A percentile compares a stretch with the other conserved stretches of the same genome.
These are phyloP conservation scores for Ramazzottius varieornatus DNA, from an alignment of 2,888 invertebrate genomes.

Conservation along the genomic window DNA sequence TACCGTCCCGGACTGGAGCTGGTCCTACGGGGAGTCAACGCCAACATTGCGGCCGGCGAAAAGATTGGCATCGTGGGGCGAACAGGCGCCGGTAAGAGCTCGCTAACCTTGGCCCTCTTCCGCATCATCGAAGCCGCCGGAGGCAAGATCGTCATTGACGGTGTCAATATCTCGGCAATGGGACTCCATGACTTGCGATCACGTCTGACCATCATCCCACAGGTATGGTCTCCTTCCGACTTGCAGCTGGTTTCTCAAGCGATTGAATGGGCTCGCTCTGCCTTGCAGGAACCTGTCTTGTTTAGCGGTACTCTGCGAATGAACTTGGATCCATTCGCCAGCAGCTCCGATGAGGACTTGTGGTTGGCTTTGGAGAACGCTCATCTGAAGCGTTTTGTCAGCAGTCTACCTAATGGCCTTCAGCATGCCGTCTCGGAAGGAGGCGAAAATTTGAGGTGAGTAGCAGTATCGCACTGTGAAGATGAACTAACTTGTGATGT, in stretches of 20 bases:
- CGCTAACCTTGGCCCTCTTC: slow-evolving; percentile 16
- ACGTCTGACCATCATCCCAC: slow-evolving; percentile 19
- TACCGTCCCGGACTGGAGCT: slow-evolving; percentile 9
- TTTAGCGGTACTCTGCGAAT: slow-evolving; percentile 68
- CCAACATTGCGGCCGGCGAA: slow-evolving; percentile 7
- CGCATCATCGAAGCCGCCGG: slow-evolving; percentile 15
- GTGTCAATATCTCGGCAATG: slow-evolving; percentile 14
- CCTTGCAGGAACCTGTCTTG: slow-evolving; percentile 61
- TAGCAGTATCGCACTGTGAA: not conserved
- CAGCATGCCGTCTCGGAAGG: slow-evolving; percentile 63
- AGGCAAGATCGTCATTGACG: slow-evolving; percentile 16
- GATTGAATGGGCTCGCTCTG: not conserved
- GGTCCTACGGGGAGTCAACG: slow-evolving; percentile 8
- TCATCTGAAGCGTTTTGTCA: slow-evolving; percentile 58
- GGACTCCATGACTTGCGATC: slow-evolving; percentile 17
- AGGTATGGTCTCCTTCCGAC: slow-evolving; percentile 12
- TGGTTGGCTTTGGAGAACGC: slow-evolving; percentile 69
- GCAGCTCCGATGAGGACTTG: slow-evolving; percentile 47
- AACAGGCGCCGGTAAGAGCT: slow-evolving; percentile 14
- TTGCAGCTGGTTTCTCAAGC: not conserved
- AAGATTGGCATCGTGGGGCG: slow-evolving; percentile 5
- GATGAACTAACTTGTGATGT: slow-evolving; percentile 6
- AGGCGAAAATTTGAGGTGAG: slow-evolving; percentile 46
- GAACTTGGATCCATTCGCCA: slow-evolving; percentile 70
- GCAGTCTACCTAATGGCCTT: slow-evolving; percentile 45